Base-by-base conservation (phyloP, 2,113 vertebrate species). In the Varanus komodoensis region DNA sequence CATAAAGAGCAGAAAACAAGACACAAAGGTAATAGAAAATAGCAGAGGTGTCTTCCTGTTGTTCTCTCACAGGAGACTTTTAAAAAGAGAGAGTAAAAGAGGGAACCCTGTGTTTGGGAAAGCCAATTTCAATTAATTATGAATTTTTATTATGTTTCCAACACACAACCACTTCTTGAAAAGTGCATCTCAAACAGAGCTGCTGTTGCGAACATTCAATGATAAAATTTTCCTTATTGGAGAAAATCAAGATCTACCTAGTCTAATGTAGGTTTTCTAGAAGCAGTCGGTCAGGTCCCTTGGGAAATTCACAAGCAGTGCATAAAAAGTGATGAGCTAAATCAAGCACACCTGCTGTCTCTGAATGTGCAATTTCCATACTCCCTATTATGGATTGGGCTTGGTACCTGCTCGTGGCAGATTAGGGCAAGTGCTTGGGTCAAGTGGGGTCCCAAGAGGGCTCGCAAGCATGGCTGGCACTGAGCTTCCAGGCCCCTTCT, bases 1-100 rank as follows among this genome's bases (percentile, higher is more conserved):
- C 94, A 96, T 95, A 96, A 96, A 90, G 83, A 94, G 75, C 89
- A 92, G 91, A 94, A 94, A 95, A 82, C 90, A 93, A 95, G 94
- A 93, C 93, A 94, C 94, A 95, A 96, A 96, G 94, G 95, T 96
- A 96, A 96, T 96, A 90, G 95, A 94, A 81, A 96, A 94, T 88
- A 96, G 92, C 92, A 93, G 92, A 95, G 93, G 88, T 93, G 94
- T 92, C 93, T 96, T 95, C 89, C 92, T 86, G 75, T 77, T 92
- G 86, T 82, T 94, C 85, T 92, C 92, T 95, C 93, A 89, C 87
- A 95, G 93, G 94, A 93, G 57, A 87, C 87, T 94, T 87, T 92
- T 93, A 88, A 83, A 90, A 44, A 2, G 44, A 12, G 54, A 54
- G 54, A 54, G 54, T 8, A 54, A 54, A 21, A 78, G 6, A 84